A percentile compares a stretch with the other conserved stretches of the same genome.
Evolutionary conservation across 2,888 invertebrate genomes (phyloP).

Genomic region (Athripsodes cinereus): DNA sequence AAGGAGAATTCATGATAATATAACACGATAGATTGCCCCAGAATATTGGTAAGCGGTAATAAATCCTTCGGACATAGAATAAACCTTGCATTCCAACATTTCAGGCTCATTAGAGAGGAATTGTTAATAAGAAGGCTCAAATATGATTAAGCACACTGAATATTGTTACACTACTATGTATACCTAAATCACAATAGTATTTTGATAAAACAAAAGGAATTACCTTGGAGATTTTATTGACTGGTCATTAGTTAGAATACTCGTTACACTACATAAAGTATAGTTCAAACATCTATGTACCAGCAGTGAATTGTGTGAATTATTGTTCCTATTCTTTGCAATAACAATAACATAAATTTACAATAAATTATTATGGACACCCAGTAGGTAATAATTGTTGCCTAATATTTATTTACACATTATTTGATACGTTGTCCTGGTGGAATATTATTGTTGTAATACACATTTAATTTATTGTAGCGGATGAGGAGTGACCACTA

Average conservation of each 20-base stretch:
- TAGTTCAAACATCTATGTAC: background rate
- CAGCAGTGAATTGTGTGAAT: background rate
- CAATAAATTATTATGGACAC: background rate
- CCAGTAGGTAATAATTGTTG: background rate
- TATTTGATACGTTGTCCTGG: background rate
- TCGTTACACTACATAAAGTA: background rate
- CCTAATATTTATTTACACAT: background rate
- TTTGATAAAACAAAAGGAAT: background rate
- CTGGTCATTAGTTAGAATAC: background rate
- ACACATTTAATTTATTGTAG: background rate
- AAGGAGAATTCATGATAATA: no score
- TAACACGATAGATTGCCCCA: no score
- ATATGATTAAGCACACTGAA: background rate
- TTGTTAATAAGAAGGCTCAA: background rate
- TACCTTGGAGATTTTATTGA: background rate
- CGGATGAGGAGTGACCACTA: background rate
- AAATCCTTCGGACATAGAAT: no score
- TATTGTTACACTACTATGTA: background rate
- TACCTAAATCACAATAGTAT: background rate
- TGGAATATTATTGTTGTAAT: background rate
- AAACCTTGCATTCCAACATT: background rate
- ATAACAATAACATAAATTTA: background rate
- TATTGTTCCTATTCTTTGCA: background rate
- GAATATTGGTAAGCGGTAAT: no score
- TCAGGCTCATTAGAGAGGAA: conserved; percentile 2